Percentiles rank a stretch among this genome's conserved stretches.
These are phyloP conservation scores for Sitobion miscanthi DNA, from an alignment of 1,140 invertebrate species.

Conservation along the genomic window DNA sequence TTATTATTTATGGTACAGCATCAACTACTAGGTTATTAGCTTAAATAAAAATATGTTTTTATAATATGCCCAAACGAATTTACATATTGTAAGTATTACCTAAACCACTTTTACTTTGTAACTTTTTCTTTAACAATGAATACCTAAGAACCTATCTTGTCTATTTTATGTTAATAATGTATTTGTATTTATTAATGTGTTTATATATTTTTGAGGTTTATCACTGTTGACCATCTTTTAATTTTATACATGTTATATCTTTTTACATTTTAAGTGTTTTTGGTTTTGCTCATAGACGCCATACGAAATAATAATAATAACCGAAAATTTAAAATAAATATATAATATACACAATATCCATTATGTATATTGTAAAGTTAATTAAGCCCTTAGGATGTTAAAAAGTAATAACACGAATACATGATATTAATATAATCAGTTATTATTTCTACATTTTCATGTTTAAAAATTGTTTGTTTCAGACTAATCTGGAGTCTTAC, in stretches of 20 bases:
- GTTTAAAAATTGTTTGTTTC: slow-evolving; percentile 27
- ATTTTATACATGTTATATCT: too few species aligned
- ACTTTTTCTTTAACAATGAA: neutral
- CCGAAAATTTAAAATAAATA: neutral
- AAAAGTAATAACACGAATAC: neutral
- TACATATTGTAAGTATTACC: too few species aligned
- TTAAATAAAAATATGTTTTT: too few species aligned
- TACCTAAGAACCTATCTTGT: neutral
- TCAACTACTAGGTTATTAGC: too few species aligned
- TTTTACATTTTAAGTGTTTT: too few species aligned
- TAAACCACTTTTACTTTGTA: neutral
- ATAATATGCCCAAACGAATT: neutral
- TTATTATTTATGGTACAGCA: too few species aligned
- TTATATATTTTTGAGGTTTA: too few species aligned
- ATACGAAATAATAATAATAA: too few species aligned
- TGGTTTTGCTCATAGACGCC: too few species aligned
- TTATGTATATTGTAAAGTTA: neutral
- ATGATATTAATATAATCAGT: neutral
- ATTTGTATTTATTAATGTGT: too few species aligned
- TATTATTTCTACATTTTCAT: neutral
- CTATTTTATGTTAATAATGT: too few species aligned
- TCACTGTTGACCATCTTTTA: too few species aligned
- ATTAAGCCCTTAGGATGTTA: neutral
- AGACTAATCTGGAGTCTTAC: slow-evolving; percentile 7
- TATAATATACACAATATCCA: neutral